A percentile compares a stretch with the other conserved stretches of the same genome.
phyloP scores from a whole-genome alignment of 1,140 invertebrate genomes.

The Eriocheir sinensis region DNA sequence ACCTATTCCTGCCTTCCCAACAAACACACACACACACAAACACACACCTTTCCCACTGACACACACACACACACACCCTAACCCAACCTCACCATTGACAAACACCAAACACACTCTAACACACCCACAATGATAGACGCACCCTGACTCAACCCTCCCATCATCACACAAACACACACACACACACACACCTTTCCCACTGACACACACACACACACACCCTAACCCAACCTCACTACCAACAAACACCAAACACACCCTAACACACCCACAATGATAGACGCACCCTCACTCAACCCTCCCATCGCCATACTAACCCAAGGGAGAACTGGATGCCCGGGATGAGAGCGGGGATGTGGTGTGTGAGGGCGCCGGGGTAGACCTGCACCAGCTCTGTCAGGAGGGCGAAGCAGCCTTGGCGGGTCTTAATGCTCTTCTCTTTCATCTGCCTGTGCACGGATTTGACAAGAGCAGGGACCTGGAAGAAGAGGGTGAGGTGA shows the following conservation, averaged over 20 bases:
- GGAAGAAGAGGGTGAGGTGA: constrained; percentile 69
- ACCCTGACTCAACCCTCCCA: no score
- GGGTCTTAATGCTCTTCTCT: constrained; percentile 96
- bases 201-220: neutral
- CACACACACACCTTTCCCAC: no score
- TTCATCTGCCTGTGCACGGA: constrained; percentile 95
- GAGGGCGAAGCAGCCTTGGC: constrained; percentile 95
- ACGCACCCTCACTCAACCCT: no score
- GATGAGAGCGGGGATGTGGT: constrained; percentile 92
- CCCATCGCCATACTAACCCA: constrained; percentile 84
- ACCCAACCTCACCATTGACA: no score
- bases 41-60: neutral
- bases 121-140: neutral
- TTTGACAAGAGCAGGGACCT: constrained; percentile 91
- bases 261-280: neutral
- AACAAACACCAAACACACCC: neutral
- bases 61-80: neutral
- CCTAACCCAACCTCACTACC: no score
- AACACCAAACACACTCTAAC: neutral
- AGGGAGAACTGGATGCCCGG: constrained; percentile 96
- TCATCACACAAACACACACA: constrained; percentile 81
- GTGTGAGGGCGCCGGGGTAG: constrained; percentile 92
- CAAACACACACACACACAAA: neutral
- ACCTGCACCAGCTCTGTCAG: constrained; percentile 95
- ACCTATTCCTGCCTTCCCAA: no score